A percentile compares a stretch with the other conserved stretches of the same genome.
Evolutionary conservation across 2,888 invertebrate genomes (phyloP).

Genomic region (Drosophila formosana): DNA sequence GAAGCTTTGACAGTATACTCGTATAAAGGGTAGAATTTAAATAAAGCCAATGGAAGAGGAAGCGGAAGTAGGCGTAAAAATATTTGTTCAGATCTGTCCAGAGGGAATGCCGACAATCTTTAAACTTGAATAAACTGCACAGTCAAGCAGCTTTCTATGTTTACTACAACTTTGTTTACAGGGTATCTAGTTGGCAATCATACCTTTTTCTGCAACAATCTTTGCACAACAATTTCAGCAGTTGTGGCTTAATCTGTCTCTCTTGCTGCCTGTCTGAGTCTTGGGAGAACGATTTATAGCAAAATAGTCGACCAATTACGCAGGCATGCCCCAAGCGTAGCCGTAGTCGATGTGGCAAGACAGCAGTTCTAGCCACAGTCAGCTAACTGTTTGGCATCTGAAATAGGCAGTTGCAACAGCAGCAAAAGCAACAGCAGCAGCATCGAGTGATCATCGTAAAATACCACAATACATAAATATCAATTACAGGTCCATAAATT

Average conservation of each 20-base stretch:
- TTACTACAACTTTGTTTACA: not conserved
- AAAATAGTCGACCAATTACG: constrained; percentile 77
- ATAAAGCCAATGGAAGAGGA: not conserved
- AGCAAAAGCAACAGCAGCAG: constrained; percentile 45
- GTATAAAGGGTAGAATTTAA: too few relatives aligned
- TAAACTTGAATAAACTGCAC: too few relatives aligned
- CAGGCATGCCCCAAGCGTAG: constrained; percentile 54
- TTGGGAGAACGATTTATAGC: constrained; percentile 67
- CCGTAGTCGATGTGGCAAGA: not conserved
- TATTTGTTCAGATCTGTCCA: too few relatives aligned
- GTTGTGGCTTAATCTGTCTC: constrained; percentile 17
- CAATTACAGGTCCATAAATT: constrained; percentile 84
- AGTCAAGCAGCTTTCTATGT: not conserved
- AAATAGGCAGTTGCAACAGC: constrained; percentile 34
- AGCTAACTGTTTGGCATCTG: constrained; percentile 63
- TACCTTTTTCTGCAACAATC: not conserved
- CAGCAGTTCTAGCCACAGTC: constrained; percentile 29
- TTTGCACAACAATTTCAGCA: constrained; percentile 1
- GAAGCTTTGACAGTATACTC: too few relatives aligned
- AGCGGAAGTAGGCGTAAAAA: not conserved
- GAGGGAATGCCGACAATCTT: too few relatives aligned
- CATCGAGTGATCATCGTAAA: constrained; percentile 27
- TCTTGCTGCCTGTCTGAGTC: constrained; percentile 10
- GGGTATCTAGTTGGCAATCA: constrained; percentile 10
- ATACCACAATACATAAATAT: constrained; percentile 81